Base-by-base conservation (phyloP, 2,888 invertebrate species). In the Xanthorhoe designata region DNA sequence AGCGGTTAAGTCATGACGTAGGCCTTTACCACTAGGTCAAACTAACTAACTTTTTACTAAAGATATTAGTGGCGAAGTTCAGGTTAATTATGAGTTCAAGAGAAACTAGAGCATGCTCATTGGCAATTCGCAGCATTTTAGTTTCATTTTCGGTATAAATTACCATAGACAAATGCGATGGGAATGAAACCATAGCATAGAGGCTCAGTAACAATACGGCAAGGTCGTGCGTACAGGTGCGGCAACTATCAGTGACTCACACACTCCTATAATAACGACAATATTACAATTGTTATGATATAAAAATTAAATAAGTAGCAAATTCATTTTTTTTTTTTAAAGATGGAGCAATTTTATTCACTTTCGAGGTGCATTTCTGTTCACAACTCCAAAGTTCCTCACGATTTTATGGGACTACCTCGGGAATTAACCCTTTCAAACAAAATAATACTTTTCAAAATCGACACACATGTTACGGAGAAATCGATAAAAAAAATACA, bases 191-290 rank as follows among this genome's bases (percentile, higher is more conserved):
- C 59, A n/a, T n/a, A n/a, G n/a, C n/a, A 58, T 55, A 60, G 42
- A 55, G 51, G 13, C 59, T 60, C 24, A 62, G 55, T 62, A 59
- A 59, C 52, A 57, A 61, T 45, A 54, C 66, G 45, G 7, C 55
- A 63, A 62, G 59, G 62, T 13, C 66, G 59, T 19, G 54, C 50
- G 15, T 62, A 62, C 62, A 54, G 66, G 62, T 63, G 66, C 55
- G 62, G 55, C 66, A 42, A 54, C 55, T 63, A 62, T 62, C 61
- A 52, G 52, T 56, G 57, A 55, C 49, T 24, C 32, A 47, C 61
- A 8, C 17, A 32, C 17, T 7, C 9, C 6, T 9, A 10, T 15
- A 13, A 15, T 32, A 29, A 58, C 24, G 42, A 38, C 13, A 38
- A 47, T 17, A 55, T 45, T 29, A 49, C 35, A 50, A 32, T 15